Evolutionary conservation across 2,888 invertebrate genomes (phyloP).

Genomic region (Tromatobia lineatoria): DNA sequence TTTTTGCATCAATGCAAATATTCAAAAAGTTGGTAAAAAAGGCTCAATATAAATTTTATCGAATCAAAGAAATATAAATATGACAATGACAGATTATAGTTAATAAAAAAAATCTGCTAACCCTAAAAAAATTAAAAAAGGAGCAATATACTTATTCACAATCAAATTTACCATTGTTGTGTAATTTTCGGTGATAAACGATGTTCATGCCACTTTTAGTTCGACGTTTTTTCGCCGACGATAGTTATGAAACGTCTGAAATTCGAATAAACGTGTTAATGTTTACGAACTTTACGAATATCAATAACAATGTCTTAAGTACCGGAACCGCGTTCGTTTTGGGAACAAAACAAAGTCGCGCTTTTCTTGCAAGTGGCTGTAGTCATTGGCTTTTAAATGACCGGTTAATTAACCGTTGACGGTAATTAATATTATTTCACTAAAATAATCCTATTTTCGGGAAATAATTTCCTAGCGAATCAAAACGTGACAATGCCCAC

Average conservation of each 20-base stretch:
- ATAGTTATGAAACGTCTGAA: background rate
- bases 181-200: background rate
- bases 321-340: background rate
- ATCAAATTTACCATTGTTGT: background rate
- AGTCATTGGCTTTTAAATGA: background rate
- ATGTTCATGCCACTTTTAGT: background rate
- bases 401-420: no score
- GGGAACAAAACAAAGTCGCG: background rate
- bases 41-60: no score
- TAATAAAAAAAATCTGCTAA: background rate
- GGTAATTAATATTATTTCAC: no score
- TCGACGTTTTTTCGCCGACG: background rate
- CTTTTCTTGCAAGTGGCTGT: background rate
- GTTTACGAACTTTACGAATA: background rate
- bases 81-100: background rate
- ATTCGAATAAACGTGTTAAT: background rate
- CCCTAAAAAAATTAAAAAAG: background rate
- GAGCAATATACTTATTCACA: background rate
- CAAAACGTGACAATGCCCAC: no score
- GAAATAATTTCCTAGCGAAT: no score
- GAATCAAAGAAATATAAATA: no score
- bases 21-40: no score
- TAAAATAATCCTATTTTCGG: no score
- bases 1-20: no score
- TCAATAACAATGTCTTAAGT: background rate